A percentile compares a stretch with the other conserved stretches of the same genome.
phyloP scores from a whole-genome alignment of 2,113 vertebrate genomes.

The Petroica traversi region DNA sequence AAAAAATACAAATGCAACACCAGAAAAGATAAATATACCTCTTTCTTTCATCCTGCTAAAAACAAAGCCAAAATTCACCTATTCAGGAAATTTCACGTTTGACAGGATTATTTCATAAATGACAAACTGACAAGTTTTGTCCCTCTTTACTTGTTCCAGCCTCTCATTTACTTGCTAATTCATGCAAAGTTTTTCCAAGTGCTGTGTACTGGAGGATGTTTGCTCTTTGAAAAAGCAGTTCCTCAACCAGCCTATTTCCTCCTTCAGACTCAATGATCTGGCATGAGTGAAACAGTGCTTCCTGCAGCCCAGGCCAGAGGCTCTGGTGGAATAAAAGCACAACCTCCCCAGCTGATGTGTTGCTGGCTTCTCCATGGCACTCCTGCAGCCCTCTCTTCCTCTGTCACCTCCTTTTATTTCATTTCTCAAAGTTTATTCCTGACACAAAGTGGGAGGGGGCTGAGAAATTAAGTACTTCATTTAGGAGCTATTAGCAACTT shows the following conservation, averaged over 20 bases:
- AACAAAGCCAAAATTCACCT: slow-evolving; percentile 26
- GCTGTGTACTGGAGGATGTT: slow-evolving; percentile 11
- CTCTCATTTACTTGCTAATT: slow-evolving; percentile 59
- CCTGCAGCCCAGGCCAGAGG: background rate
- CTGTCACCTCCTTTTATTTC: background rate
- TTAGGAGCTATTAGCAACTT: background rate
- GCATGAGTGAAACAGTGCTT: background rate
- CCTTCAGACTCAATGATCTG: background rate
- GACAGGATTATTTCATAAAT: slow-evolving; percentile 15
- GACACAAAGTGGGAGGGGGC: background rate
- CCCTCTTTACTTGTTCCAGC: slow-evolving; percentile 40
- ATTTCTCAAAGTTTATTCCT: background rate
- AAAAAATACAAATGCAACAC: background rate
- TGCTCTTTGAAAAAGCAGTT: slow-evolving; percentile 5
- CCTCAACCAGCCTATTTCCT: slow-evolving; percentile 23
- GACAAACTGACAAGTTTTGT: slow-evolving; percentile 40
- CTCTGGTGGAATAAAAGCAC: background rate
- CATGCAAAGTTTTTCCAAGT: slow-evolving; percentile 51
- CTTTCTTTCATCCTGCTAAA: background rate
- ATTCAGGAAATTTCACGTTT: background rate
- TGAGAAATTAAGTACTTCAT: background rate
- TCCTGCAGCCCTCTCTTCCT: background rate
- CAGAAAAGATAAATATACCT: background rate
- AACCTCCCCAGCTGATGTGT: background rate
- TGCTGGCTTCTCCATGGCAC: background rate